Percentiles rank a stretch among this genome's conserved stretches.
Conservation (phyloP, 2,113 vertebrate species). For the Mormyrus iriodes region DNA sequence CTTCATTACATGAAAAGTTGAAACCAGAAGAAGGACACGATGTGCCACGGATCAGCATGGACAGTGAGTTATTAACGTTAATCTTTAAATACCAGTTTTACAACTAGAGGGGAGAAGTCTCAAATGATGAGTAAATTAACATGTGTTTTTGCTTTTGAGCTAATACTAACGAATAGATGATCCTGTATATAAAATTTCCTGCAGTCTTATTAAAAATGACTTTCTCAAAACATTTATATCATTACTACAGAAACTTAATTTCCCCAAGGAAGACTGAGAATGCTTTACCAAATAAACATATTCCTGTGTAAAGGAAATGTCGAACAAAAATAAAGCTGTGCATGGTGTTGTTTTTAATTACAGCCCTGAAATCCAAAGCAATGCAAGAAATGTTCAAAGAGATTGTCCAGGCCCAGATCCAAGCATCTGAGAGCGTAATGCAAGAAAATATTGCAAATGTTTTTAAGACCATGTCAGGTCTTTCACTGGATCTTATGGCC, state of each 20-base stretch:
- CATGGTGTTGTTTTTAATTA: constrained; percentile 2
- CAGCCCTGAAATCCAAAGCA: constrained; percentile 61
- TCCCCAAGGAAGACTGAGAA: neutral
- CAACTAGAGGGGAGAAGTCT: neutral
- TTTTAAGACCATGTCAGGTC: constrained; percentile 60
- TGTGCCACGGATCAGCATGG: constrained; percentile 52
- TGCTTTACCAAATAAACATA: neutral
- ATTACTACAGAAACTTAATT: neutral
- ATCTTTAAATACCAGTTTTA: neutral
- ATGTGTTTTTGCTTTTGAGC: neutral
- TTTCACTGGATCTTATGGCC: constrained; percentile 60
- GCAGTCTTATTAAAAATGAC: neutral
- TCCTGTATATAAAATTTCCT: neutral
- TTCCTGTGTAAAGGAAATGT: neutral
- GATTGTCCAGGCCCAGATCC: constrained; percentile 52
- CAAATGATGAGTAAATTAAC: neutral
- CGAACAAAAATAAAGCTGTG: neutral
- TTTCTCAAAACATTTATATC: neutral
- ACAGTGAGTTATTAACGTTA: constrained; percentile 50
- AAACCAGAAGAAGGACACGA: constrained; percentile 57
- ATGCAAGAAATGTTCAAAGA: constrained; percentile 55
- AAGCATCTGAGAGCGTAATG: constrained; percentile 51
- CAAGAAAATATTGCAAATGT: constrained; percentile 58
- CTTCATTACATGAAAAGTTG: constrained; percentile 62
- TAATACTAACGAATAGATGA: neutral